Percentiles rank a stretch among this genome's conserved stretches.
Conservation (phyloP, 2,888 invertebrate genomes). For the Scotopteryx bipunctaria region DNA sequence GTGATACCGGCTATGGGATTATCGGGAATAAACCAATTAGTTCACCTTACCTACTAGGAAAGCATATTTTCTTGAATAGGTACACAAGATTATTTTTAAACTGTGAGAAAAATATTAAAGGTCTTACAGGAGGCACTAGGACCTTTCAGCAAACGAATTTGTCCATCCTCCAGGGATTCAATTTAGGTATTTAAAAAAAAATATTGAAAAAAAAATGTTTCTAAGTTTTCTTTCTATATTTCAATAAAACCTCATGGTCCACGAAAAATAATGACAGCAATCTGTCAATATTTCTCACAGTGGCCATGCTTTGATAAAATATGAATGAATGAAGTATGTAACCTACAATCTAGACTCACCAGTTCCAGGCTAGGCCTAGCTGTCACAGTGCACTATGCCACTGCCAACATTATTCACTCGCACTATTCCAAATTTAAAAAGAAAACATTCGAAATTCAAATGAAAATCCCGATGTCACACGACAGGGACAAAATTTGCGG, state of each 20-base stretch:
- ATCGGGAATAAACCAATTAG: too few relatives aligned
- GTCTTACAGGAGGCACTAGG: too few relatives aligned
- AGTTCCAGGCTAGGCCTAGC: constrained; percentile 11
- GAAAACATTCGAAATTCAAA: constrained; percentile 34
- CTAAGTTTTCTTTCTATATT: constrained; percentile 1
- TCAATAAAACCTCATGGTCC: constrained; percentile 8
- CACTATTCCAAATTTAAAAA: background rate
- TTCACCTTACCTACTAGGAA: too few relatives aligned
- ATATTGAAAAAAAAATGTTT: background rate
- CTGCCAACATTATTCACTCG: background rate
- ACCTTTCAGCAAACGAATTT: background rate
- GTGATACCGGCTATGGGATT: too few relatives aligned
- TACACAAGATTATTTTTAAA: too few relatives aligned
- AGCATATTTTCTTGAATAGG: too few relatives aligned
- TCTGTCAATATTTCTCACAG: constrained; percentile 5
- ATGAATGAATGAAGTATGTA: constrained; percentile 3
- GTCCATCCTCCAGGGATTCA: too few relatives aligned
- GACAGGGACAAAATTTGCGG: constrained; percentile 33
- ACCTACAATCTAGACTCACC: constrained; percentile 19
- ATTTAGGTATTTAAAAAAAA: too few relatives aligned
- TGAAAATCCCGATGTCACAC: constrained; percentile 39
- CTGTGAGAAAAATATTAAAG: too few relatives aligned
- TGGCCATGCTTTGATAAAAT: constrained; percentile 1
- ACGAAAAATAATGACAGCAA: constrained; percentile 5
- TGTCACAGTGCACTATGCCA: constrained; percentile 2